A percentile compares a stretch with the other conserved stretches of the same genome.
phyloP scores from a whole-genome alignment of 2,113 vertebrate species.

The Colinus virginianus region DNA sequence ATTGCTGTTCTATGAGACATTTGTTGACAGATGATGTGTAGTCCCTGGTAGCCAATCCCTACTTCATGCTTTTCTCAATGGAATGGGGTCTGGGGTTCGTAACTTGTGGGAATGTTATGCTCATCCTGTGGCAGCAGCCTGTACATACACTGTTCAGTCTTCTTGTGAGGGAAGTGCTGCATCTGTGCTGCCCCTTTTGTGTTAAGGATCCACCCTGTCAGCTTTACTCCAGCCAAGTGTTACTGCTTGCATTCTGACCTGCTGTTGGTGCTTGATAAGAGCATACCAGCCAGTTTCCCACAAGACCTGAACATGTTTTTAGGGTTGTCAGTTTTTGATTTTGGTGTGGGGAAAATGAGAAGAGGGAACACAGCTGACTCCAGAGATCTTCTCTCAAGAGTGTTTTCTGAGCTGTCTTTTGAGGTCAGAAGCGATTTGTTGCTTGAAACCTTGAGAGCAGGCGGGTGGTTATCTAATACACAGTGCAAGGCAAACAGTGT shows the following conservation, averaged over 20 bases:
- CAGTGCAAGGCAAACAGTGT: neutral
- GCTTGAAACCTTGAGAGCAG: neutral
- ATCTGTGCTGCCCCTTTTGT: neutral
- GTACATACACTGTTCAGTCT: neutral
- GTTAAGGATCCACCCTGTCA: conserved; percentile 17
- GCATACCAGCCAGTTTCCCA: neutral
- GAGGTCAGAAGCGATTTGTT: neutral
- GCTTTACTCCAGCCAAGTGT: neutral
- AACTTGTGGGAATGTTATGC: neutral
- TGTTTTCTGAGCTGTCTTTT: neutral
- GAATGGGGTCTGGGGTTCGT: neutral
- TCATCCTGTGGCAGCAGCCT: neutral
- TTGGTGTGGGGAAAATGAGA: neutral
- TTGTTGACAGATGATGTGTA: neutral
- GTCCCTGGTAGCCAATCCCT: neutral
- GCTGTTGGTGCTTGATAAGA: conserved; percentile 40
- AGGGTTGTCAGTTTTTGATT: neutral
- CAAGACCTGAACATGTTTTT: neutral
- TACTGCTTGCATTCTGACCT: neutral
- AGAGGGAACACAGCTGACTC: neutral
- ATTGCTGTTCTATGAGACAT: neutral
- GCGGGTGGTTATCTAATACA: neutral
- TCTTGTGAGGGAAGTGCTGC: neutral
- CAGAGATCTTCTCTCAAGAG: neutral
- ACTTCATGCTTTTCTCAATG: neutral